Evolutionary conservation across 2,797 vertebrate species (phyloP).

Genomic region (Sparus aurata): DNA sequence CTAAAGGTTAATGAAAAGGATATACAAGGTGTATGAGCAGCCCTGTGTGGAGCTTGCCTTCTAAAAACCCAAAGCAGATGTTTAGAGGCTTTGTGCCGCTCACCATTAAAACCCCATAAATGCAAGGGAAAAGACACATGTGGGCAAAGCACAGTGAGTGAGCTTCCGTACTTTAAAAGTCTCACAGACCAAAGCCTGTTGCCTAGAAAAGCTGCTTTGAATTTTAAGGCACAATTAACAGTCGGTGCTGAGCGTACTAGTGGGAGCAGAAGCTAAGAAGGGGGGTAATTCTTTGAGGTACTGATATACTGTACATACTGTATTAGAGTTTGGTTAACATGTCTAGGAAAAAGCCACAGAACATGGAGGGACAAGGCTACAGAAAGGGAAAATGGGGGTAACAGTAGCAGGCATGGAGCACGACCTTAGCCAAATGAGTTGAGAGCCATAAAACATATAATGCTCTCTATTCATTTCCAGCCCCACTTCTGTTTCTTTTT

Average conservation of each 20-base stretch:
- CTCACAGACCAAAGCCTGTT: slow-evolving; percentile 56
- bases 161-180: slow-evolving; percentile 67
- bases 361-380: slow-evolving; percentile 32
- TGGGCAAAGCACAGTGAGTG: slow-evolving; percentile 42
- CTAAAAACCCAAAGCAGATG: slow-evolving; percentile 76
- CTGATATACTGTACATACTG: slow-evolving; percentile 36
- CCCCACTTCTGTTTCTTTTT: slow-evolving; percentile 68
- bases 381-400: slow-evolving; percentile 64
- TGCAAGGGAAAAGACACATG: slow-evolving; percentile 52
- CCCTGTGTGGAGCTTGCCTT: slow-evolving; percentile 53
- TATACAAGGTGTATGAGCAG: slow-evolving; percentile 45
- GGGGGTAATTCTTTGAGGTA: slow-evolving; percentile 2
- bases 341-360: slow-evolving; percentile 36
- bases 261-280: not conserved
- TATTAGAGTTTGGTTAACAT: slow-evolving; percentile 43
- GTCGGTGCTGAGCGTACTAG: not conserved
- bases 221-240: slow-evolving; percentile 54
- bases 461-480: slow-evolving; percentile 76
- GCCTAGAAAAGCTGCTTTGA: slow-evolving; percentile 54
- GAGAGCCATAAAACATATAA: slow-evolving; percentile 77
- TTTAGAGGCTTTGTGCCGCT: slow-evolving; percentile 66
- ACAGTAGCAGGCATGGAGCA: slow-evolving; percentile 55
- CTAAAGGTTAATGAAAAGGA: slow-evolving; percentile 72
- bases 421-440: slow-evolving; percentile 70
- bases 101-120: slow-evolving; percentile 71